Percentiles rank a stretch among this genome's conserved stretches.
phyloP scores from a whole-genome alignment of 2,797 vertebrate species.

The Enteromius fasciolatus region DNA sequence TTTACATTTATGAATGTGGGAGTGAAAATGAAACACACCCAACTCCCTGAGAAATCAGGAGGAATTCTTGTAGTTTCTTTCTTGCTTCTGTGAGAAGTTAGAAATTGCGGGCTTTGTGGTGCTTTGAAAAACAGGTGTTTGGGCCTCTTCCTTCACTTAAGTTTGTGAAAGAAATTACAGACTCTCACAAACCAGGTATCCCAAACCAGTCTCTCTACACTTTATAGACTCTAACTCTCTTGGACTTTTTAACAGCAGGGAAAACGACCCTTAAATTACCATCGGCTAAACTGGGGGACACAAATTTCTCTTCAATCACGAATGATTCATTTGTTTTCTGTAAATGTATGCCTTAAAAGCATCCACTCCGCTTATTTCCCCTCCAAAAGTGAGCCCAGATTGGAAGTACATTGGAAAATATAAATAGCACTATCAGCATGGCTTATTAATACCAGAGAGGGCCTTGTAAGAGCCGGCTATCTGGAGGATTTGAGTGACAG shows the following conservation, averaged over 20 bases:
- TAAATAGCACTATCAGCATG: slow-evolving; percentile 37
- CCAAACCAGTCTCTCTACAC: slow-evolving; percentile 24
- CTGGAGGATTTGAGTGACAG: slow-evolving; percentile 49
- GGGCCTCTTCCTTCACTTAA: slow-evolving; percentile 35
- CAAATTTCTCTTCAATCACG: slow-evolving; percentile 1
- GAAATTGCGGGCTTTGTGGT: slow-evolving; percentile 52
- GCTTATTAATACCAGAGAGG: slow-evolving; percentile 44
- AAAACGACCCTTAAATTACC: slow-evolving; percentile 29
- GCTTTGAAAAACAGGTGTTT: slow-evolving; percentile 61
- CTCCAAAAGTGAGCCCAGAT: slow-evolving; percentile 14
- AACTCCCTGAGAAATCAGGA: slow-evolving; percentile 9
- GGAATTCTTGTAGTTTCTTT: slow-evolving; percentile 10
- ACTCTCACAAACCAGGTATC: slow-evolving; percentile 38
- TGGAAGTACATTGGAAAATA: slow-evolving; percentile 46
- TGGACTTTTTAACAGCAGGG: slow-evolving; percentile 30
- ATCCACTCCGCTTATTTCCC: neutral
- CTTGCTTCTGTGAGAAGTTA: slow-evolving; percentile 22
- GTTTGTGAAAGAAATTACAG: slow-evolving; percentile 60
- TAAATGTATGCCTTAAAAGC: slow-evolving; percentile 27
- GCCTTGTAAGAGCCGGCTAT: slow-evolving; percentile 30
- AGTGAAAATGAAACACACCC: slow-evolving; percentile 25
- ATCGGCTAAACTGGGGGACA: neutral
- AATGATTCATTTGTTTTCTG: slow-evolving; percentile 19
- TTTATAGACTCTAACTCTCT: slow-evolving; percentile 34
- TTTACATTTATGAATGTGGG: slow-evolving; percentile 1